Evolutionary conservation across 2,113 vertebrate species (phyloP), one percentile per base, ranked within the genome.

Genomic region (Sakesphorus luctuosus): DNA sequence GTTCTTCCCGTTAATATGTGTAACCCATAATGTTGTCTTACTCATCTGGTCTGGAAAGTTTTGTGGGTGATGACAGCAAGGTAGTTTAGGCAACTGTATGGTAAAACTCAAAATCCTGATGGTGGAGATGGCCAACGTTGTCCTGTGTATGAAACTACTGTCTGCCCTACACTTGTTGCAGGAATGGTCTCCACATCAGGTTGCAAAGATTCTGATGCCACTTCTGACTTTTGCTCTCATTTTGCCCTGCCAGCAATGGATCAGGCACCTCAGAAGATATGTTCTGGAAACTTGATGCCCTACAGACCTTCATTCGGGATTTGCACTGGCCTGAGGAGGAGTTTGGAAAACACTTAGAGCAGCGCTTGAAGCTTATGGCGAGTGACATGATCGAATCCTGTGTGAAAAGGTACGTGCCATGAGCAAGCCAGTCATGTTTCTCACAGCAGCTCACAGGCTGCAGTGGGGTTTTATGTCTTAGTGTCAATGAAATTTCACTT

Each of bases 321-420:
- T 98, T 99, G 59, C 99, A 99, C 96, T 99, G 99, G 99, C 99
- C 99, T 1, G 99, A 99, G 89, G 99, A 99, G 97, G 99, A 99
- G 98, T 99, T 99, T 96, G 99, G 98, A 35, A 99, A 99, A 84
- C 99, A 99, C 97, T 97, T 99, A 75, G 99, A 99, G 95, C 99
- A 98, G 66, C 98, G 99, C 59, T 98, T 99, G 53, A 99, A 99
- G 97, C 98, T 99, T 49, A 99, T 99, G 99, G 99, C 99, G 18
- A 99, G 99, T 80, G 99, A 99, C 97, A 99, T 99, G 99, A 99
- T 99, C 2, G 99, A 99, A 92, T 99, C 99, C 62, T 99, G 99
- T 66, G 98, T 99, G 47, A 99, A 99, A 96, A 98, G 99, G 99
- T 99, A 84, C 68, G 90, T 71, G 29, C 19, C 94, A 2, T 4